Evolutionary conservation across 2,888 invertebrate genomes (phyloP).

Genomic region (Leptopterna dolabrata): DNA sequence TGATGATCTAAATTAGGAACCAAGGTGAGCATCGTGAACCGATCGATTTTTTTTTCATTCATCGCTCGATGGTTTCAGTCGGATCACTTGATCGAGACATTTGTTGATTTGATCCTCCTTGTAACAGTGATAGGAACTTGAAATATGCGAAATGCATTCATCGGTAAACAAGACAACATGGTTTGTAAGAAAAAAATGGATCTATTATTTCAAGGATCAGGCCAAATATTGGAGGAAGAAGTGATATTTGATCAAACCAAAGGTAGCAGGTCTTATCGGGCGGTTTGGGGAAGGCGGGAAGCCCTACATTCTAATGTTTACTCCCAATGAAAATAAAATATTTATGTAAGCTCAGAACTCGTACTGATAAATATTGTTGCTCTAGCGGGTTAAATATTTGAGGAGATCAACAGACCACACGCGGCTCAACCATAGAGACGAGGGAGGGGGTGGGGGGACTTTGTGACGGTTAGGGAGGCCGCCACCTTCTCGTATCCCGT

Average conservation of each 20-base stretch:
- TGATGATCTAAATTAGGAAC: too few relatives aligned
- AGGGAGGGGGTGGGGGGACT: background rate
- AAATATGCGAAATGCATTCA: background rate
- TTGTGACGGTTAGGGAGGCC: background rate
- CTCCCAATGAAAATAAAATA: slow-evolving; percentile 38
- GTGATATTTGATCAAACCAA: slow-evolving; percentile 28
- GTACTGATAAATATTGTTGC: slow-evolving; percentile 43
- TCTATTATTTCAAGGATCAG: background rate
- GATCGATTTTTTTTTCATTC: too few relatives aligned
- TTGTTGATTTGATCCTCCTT: too few relatives aligned
- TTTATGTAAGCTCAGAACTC: slow-evolving; percentile 43
- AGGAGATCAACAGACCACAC: slow-evolving; percentile 41
- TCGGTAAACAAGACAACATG: background rate
- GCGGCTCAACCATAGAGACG: too few relatives aligned
- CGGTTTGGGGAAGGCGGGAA: background rate
- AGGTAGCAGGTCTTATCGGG: slow-evolving; percentile 32
- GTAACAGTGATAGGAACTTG: too few relatives aligned
- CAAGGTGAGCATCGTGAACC: too few relatives aligned
- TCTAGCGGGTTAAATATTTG: slow-evolving; percentile 43
- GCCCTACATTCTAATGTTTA: slow-evolving; percentile 36
- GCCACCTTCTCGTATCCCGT: background rate
- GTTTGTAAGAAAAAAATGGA: background rate
- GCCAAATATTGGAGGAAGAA: slow-evolving; percentile 25
- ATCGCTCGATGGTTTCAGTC: too few relatives aligned
- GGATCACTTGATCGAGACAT: too few relatives aligned